These are phyloP conservation scores for Oncorhynchus tshawytscha DNA, from an alignment of 2,113 vertebrate genomes.

Conservation along the genomic window DNA sequence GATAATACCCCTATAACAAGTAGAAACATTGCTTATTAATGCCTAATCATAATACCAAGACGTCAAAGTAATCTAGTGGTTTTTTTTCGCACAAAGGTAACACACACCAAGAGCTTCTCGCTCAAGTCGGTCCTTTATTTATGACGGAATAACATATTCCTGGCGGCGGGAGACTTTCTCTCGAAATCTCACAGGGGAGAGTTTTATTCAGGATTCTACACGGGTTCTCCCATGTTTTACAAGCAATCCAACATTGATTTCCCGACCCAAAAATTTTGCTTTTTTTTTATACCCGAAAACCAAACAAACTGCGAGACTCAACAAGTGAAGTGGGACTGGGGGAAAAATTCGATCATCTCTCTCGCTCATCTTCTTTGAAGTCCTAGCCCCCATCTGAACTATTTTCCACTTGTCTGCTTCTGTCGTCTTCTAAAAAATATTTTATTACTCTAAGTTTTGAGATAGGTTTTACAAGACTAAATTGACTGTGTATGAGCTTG, in stretches of 20 bases:
- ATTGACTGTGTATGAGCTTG: too few relatives aligned
- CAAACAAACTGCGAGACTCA: conserved; percentile 60
- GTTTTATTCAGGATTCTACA: conserved; percentile 56
- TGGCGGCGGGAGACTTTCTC: conserved; percentile 5
- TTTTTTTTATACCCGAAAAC: conserved; percentile 45
- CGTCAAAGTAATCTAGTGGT: too few relatives aligned
- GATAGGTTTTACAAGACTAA: too few relatives aligned
- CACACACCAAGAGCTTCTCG: neutral
- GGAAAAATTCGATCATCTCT: neutral
- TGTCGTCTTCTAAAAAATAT: conserved; percentile 33
- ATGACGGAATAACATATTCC: conserved; percentile 14
- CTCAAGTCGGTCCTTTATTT: neutral
- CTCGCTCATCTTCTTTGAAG: conserved; percentile 32
- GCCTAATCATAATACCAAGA: too few relatives aligned
- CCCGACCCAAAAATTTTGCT: conserved; percentile 60
- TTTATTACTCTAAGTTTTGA: too few relatives aligned
- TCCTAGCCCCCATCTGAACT: conserved; percentile 44
- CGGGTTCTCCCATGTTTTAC: conserved; percentile 69
- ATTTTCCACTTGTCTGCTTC: conserved; percentile 72
- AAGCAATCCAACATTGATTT: conserved; percentile 68
- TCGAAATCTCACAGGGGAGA: conserved; percentile 31
- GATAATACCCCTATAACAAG: too few relatives aligned
- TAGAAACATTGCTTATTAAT: too few relatives aligned
- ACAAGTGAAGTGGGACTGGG: conserved; percentile 42
- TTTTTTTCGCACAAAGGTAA: too few relatives aligned